A percentile compares a stretch with the other conserved stretches of the same genome.
Evolutionary conservation across 2,888 invertebrate genomes (phyloP).

Genomic region (Iselma pallidipennis): DNA sequence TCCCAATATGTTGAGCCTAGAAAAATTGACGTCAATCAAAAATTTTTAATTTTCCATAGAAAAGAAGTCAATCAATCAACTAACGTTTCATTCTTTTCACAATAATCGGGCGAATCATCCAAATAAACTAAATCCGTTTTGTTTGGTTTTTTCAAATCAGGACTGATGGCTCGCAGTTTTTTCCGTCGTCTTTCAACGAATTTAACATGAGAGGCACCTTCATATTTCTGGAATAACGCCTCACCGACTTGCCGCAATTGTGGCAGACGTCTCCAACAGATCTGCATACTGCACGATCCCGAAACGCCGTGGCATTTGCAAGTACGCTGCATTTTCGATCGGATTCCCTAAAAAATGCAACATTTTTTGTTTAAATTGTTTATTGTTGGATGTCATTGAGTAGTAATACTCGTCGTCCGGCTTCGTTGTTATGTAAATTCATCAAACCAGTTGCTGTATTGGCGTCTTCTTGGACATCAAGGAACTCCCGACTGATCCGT

Average conservation of each 20-base stretch:
- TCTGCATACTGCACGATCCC: conserved; percentile 86
- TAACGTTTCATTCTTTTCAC: conserved; percentile 83
- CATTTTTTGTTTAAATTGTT: background rate
- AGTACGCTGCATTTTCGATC: conserved; percentile 80
- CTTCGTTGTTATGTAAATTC: conserved; percentile 92
- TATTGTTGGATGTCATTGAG: background rate
- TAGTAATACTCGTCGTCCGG: conserved; percentile 76
- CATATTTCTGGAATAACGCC: conserved; percentile 77
- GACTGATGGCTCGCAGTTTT: conserved; percentile 72
- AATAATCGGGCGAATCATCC: conserved; percentile 91
- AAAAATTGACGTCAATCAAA: conserved; percentile 31
- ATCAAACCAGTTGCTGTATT: conserved; percentile 76
- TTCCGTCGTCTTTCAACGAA: conserved; percentile 67
- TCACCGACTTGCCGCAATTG: conserved; percentile 78
- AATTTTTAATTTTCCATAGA: background rate
- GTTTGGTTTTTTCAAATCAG: conserved; percentile 83
- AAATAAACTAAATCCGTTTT: conserved; percentile 89
- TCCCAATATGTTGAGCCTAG: conserved; percentile 78
- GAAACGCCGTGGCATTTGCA: conserved; percentile 96
- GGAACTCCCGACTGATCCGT: conserved; percentile 83
- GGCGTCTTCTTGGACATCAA: conserved; percentile 78
- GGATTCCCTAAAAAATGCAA: conserved; percentile 60
- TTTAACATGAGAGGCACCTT: conserved; percentile 85
- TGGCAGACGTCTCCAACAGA: conserved; percentile 87
- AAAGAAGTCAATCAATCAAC: conserved; percentile 43